Evolutionary conservation across 2,888 invertebrate genomes (phyloP).

Genomic region (Lomographa bimaculata): DNA sequence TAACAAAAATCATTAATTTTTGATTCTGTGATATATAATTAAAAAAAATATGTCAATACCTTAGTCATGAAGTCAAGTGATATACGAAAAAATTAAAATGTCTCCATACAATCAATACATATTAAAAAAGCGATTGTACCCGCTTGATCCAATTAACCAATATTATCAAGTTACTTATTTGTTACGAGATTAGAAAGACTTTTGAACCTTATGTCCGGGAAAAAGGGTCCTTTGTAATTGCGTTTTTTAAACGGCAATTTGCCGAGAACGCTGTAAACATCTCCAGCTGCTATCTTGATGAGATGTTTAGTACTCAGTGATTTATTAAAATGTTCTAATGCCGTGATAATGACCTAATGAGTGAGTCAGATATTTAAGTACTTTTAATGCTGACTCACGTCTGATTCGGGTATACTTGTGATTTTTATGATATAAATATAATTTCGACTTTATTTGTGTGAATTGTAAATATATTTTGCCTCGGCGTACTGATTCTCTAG

Average conservation of each 20-base stretch:
- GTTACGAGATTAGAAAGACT: background rate
- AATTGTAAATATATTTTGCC: no score
- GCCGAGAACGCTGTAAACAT: conserved; percentile 20
- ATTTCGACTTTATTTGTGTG: no score
- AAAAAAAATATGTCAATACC: no score
- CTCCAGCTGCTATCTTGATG: conserved; percentile 37
- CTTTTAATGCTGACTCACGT: conserved; percentile 12
- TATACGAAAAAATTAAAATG: no score
- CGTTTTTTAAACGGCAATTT: conserved; percentile 7
- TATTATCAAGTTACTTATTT: background rate
- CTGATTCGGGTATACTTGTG: no score
- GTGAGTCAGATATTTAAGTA: conserved; percentile 35
- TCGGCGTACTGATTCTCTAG: no score
- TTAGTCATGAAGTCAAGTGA: no score
- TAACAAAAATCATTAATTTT: no score
- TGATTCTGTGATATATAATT: no score
- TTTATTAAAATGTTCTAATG: conserved; percentile 39
- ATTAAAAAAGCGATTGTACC: no score
- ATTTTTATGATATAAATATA: no score
- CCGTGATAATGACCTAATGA: conserved; percentile 33
- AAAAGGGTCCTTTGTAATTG: conserved; percentile 7
- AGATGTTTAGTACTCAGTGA: conserved; percentile 40
- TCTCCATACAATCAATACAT: no score
- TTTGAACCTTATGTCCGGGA: background rate
- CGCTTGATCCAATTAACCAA: background rate